A percentile compares a stretch with the other conserved stretches of the same genome.
Evolutionary conservation across 1,140 invertebrate species (phyloP).

Genomic region (Bombus waltoni): DNA sequence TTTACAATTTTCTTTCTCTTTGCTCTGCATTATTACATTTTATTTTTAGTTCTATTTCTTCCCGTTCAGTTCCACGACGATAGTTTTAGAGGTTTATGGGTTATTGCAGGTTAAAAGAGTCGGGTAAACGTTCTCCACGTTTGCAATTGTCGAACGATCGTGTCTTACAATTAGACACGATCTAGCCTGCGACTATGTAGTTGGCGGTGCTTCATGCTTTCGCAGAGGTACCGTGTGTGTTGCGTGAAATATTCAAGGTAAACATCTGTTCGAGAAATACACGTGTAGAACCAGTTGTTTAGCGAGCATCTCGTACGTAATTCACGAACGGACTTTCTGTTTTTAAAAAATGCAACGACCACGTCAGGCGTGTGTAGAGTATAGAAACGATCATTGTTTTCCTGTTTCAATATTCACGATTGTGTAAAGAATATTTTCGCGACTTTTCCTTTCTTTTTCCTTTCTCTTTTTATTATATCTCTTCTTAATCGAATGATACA

Average conservation of each 20-base stretch:
- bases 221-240: background rate
- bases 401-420: background rate
- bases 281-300: background rate
- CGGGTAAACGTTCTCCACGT: background rate
- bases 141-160: background rate
- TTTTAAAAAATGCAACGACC: conserved; percentile 18
- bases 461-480: background rate
- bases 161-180: background rate
- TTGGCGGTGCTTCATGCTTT: background rate
- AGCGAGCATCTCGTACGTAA: background rate
- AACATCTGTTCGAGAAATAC: conserved; percentile 13
- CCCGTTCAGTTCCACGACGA: background rate
- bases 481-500: background rate
- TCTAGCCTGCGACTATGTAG: background rate
- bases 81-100: background rate
- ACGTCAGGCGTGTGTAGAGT: background rate
- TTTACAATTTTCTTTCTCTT: background rate
- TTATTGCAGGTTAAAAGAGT: background rate
- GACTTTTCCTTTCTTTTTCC: background rate
- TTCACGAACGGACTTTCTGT: background rate
- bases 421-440: background rate
- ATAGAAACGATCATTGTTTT: background rate
- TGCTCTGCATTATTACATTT: background rate
- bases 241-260: conserved; percentile 3
- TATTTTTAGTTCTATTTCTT: background rate